These are phyloP conservation scores for Mola mola DNA, from an alignment of 2,113 vertebrate genomes.

Conservation along the genomic window DNA sequence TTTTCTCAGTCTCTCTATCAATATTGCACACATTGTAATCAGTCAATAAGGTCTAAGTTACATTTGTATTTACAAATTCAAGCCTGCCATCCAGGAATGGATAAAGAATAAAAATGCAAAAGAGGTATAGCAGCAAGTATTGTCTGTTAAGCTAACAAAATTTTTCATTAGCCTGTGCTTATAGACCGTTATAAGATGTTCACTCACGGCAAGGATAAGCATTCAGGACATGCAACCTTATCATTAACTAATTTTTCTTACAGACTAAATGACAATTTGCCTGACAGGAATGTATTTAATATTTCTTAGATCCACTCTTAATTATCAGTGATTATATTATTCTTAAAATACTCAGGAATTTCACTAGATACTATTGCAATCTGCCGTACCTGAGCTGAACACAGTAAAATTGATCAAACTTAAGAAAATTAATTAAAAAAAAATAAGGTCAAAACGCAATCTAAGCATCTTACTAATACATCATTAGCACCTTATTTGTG, in stretches of 20 bases:
- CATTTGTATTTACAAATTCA: constrained; percentile 61
- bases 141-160: constrained; percentile 26
- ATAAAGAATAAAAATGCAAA: constrained; percentile 40
- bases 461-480: constrained; percentile 5
- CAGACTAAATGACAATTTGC: neutral
- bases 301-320: constrained; percentile 1
- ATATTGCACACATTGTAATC: constrained; percentile 40
- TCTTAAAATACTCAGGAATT: constrained; percentile 1
- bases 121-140: constrained; percentile 3
- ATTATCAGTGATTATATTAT: constrained; percentile 8
- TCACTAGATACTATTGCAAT: constrained; percentile 2
- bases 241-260: no score
- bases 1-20: constrained; percentile 36
- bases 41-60: constrained; percentile 64
- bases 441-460: neutral
- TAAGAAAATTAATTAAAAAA: neutral
- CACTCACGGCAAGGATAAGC: neutral
- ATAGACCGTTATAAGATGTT: constrained; percentile 9
- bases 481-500: constrained; percentile 15
- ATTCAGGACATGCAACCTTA: constrained; percentile 3
- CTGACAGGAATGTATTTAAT: neutral
- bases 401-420: neutral
- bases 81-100: constrained; percentile 23
- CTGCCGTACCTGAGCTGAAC: neutral
- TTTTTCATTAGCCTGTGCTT: constrained; percentile 6